Evolutionary conservation across 1,140 invertebrate genomes (phyloP).

Genomic region (Colletes gigas): DNA sequence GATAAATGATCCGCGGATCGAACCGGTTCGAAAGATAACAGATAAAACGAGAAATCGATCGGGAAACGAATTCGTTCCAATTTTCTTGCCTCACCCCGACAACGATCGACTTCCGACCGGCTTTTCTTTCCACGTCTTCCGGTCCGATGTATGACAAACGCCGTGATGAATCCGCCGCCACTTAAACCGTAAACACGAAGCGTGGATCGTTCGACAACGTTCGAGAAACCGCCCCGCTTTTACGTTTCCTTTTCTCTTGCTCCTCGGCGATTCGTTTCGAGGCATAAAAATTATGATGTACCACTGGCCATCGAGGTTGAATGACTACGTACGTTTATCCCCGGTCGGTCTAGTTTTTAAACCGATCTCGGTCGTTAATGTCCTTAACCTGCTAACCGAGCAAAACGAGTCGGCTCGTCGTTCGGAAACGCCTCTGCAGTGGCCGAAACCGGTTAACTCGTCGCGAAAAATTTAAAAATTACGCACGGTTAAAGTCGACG

Average conservation of each 20-base stretch:
- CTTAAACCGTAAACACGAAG: conserved; percentile 27
- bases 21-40: conserved; percentile 52
- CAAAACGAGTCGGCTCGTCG: too few species aligned
- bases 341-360: too few species aligned
- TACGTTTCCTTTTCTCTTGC: neutral
- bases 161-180: conserved; percentile 24
- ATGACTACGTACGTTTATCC: too few species aligned
- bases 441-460: too few species aligned
- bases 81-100: conserved; percentile 17
- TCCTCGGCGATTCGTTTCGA: neutral
- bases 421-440: too few species aligned
- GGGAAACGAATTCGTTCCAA: conserved; percentile 37
- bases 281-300: too few species aligned
- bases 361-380: too few species aligned
- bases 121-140: neutral
- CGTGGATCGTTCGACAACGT: neutral
- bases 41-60: conserved; percentile 43
- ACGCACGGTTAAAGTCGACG: too few species aligned
- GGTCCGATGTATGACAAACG: conserved; percentile 4
- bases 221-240: neutral
- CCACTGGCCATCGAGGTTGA: too few species aligned
- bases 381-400: too few species aligned
- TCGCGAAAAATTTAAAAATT: too few species aligned
- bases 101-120: neutral
- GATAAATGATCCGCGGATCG: conserved; percentile 40